These are phyloP conservation scores for Falcunculus frontatus DNA, from an alignment of 2,113 vertebrate species.

Conservation along the genomic window DNA sequence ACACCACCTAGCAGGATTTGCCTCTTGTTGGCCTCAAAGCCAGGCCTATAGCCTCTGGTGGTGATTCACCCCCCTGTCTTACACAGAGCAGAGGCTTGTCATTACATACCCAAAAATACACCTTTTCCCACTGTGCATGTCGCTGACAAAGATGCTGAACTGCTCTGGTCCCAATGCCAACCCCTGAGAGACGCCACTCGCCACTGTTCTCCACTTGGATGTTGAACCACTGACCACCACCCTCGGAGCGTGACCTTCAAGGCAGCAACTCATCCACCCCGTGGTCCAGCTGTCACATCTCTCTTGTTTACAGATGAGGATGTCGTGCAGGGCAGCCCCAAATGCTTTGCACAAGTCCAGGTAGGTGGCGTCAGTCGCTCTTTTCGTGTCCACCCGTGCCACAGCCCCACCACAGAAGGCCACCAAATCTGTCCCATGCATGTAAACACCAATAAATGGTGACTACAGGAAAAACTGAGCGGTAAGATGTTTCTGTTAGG, in stretches of 20 bases:
- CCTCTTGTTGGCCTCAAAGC: neutral
- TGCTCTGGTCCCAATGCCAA: fast-evolving
- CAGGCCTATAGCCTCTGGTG: neutral
- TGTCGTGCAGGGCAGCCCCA: no score
- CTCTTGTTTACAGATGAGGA: neutral
- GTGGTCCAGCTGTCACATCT: neutral
- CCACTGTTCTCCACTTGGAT: no score
- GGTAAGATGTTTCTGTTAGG: neutral
- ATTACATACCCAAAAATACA: neutral
- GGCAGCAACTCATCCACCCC: neutral
- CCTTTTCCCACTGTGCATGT: no score
- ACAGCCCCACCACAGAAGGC: neutral
- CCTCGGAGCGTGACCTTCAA: neutral
- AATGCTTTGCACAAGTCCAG: neutral
- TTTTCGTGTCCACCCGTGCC: neutral
- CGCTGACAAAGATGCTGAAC: neutral
- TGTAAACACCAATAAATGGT: neutral
- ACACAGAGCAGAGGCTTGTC: neutral
- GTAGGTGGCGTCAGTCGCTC: neutral
- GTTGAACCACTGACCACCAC: neutral
- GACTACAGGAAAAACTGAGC: neutral
- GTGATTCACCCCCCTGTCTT: neutral
- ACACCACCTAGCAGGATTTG: fast-evolving
- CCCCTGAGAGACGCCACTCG: fast-evolving
- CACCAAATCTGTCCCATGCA: no score